phyloP scores from a whole-genome alignment of 2,888 invertebrate species.

The Abscondita cerata region DNA sequence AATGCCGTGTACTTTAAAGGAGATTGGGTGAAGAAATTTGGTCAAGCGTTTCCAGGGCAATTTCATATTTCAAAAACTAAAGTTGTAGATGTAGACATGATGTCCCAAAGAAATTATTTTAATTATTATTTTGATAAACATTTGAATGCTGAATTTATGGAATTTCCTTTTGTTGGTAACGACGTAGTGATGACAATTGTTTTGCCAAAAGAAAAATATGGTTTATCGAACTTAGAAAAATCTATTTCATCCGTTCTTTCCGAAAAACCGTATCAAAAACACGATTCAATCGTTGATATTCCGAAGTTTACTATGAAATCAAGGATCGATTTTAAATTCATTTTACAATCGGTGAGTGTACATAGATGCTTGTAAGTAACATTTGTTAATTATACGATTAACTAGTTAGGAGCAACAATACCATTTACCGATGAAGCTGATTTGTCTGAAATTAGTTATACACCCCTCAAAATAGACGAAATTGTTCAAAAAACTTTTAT shows the following conservation, averaged over 20 bases:
- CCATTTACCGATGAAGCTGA: slow-evolving; percentile 38
- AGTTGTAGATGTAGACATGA: slow-evolving; percentile 46
- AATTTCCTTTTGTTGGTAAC: slow-evolving; percentile 44
- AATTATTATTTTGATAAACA: slow-evolving; percentile 47
- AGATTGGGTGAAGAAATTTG: slow-evolving; percentile 42
- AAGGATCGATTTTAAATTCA: slow-evolving; percentile 60
- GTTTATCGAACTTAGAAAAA: slow-evolving; percentile 34
- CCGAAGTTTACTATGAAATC: slow-evolving; percentile 42
- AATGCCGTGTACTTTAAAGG: slow-evolving; percentile 55
- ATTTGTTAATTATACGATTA: not conserved
- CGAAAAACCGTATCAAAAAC: slow-evolving; percentile 13
- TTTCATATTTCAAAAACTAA: slow-evolving; percentile 36
- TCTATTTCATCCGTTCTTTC: slow-evolving; percentile 27
- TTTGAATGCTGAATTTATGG: slow-evolving; percentile 48
- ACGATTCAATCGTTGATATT: slow-evolving; percentile 33
- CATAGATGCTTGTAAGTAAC: not conserved
- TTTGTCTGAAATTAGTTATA: slow-evolving; percentile 46
- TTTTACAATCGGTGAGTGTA: slow-evolving; percentile 65
- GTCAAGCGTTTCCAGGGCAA: not conserved
- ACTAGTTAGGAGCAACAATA: slow-evolving; percentile 36
- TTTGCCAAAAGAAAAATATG: slow-evolving; percentile 37
- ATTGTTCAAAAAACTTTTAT: slow-evolving; percentile 55
- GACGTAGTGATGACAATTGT: slow-evolving; percentile 40
- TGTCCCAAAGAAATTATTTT: slow-evolving; percentile 42
- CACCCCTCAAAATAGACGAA: slow-evolving; percentile 40